A percentile compares a stretch with the other conserved stretches of the same genome.
Conservation (phyloP, 1,140 invertebrate species). For the Bombus pyrosoma region DNA sequence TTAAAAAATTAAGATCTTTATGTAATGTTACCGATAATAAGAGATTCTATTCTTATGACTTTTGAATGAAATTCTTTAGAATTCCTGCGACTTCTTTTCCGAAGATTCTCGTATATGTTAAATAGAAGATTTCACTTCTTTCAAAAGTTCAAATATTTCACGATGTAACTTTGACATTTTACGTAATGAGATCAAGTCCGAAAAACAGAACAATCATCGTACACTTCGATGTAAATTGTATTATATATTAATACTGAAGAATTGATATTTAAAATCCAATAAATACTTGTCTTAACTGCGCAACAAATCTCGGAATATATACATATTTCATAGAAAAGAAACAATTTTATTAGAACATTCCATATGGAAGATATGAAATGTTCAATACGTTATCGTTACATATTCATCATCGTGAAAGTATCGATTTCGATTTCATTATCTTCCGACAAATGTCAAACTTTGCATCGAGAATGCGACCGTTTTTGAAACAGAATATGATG, state of each 20-base stretch:
- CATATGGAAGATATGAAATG: not conserved
- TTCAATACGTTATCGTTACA: not conserved
- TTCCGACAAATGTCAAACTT: not conserved
- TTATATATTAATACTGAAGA: too few relatives aligned
- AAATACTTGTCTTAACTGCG: too few relatives aligned
- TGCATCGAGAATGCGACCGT: not conserved
- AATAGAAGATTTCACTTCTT: not conserved
- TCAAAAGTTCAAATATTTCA: not conserved
- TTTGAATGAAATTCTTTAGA: not conserved
- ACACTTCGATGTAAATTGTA: too few relatives aligned
- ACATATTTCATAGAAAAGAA: too few relatives aligned
- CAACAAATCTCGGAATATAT: too few relatives aligned
- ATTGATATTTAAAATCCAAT: too few relatives aligned
- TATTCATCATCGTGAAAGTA: too few relatives aligned
- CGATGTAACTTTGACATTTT: not conserved
- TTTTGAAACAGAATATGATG: constrained; percentile 23
- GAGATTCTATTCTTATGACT: not conserved
- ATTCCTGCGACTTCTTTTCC: not conserved
- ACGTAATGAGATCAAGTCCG: not conserved
- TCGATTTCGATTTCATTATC: not conserved
- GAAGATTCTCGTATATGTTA: not conserved
- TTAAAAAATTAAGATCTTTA: not conserved
- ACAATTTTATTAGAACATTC: not conserved
- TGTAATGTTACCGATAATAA: too few relatives aligned
- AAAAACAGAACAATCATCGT: not conserved